These are phyloP conservation scores for Cotesia vestalis DNA, from an alignment of 1,140 invertebrate species.

Conservation along the genomic window DNA sequence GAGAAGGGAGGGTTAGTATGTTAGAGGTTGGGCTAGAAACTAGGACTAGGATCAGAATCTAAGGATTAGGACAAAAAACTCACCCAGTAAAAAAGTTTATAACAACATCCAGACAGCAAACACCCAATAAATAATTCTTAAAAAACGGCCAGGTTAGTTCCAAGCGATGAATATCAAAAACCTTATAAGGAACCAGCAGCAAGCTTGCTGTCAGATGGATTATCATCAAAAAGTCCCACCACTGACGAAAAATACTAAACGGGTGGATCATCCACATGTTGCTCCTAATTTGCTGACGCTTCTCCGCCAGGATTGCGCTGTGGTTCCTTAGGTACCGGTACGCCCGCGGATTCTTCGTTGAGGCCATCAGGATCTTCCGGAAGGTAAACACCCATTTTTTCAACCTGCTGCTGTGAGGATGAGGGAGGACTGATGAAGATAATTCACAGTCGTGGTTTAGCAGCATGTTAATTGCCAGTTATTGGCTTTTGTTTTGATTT, in stretches of 20 bases:
- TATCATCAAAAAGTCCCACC: slow-evolving; percentile 56
- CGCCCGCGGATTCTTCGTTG: slow-evolving; percentile 49
- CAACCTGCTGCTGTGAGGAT: no score
- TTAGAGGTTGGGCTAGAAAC: neutral
- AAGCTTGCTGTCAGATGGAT: slow-evolving; percentile 44
- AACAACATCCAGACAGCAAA: slow-evolving; percentile 52
- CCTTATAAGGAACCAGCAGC: slow-evolving; percentile 51
- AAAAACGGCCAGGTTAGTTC: slow-evolving; percentile 41
- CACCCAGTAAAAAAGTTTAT: slow-evolving; percentile 59
- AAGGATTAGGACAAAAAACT: slow-evolving; percentile 20
- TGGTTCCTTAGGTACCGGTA: slow-evolving; percentile 54
- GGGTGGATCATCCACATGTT: slow-evolving; percentile 55
- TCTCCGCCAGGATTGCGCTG: slow-evolving; percentile 53
- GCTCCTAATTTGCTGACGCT: slow-evolving; percentile 49
- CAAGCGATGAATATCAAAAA: slow-evolving; percentile 46
- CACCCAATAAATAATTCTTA: slow-evolving; percentile 49
- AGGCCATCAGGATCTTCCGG: slow-evolving; percentile 48
- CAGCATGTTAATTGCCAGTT: no score
- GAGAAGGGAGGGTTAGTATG: no score
- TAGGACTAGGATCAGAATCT: neutral
- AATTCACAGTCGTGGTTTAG: no score
- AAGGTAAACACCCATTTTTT: neutral
- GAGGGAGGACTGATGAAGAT: no score
- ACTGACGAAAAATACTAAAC: slow-evolving; percentile 58
- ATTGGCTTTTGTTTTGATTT: no score